Base-by-base conservation (phyloP, 2,113 vertebrate genomes). In the Taxidea taxus region DNA sequence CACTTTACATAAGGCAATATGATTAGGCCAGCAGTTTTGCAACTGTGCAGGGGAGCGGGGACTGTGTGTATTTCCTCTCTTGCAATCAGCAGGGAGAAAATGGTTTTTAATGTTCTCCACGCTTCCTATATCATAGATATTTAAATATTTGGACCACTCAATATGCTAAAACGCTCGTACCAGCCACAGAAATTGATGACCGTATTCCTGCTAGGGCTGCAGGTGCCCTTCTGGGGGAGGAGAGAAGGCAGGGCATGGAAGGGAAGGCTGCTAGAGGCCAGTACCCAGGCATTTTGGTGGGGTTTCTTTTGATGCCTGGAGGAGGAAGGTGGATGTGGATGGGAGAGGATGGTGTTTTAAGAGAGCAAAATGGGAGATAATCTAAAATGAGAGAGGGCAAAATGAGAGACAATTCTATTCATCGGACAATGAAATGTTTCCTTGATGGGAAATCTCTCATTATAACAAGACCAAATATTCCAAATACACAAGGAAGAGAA, bases 1-100 rank as follows among this genome's bases (percentile, higher is more conserved):
- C 54, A 94, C 98, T 98, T 98, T 99, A 98, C 97, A 98, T 98
- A 97, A 98, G 98, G 98, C 98, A 97, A 96, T 98, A 90, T 95
- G 97, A 98, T 97, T 98, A 97, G 98, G 86, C 94, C 82, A 98
- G 94, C 95, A 97, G 98, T 97, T 97, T 90, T 98, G 96, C 97
- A 96, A 94, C 83, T 47, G 75, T 89, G 95, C 96, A 87, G 89
- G 90, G 86, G 60, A 94, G 86, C 88, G 49, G 86, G 51, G 91
- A 58, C 88, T 82, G 78, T 75, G 88, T 90, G 11, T 74, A 88
- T 97, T 97, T 91, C 95, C 66, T 95, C 96, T 89, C 94, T 89
- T 74, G 93, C 94, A 95, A 95, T 89, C 95, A 95, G 98, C 89
- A 94, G 88, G 97, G 86, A 98, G 94, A 98, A 97, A 97, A 96